These are phyloP conservation scores for Nematolebias whitei DNA, from an alignment of 2,113 vertebrate species.

Conservation along the genomic window DNA sequence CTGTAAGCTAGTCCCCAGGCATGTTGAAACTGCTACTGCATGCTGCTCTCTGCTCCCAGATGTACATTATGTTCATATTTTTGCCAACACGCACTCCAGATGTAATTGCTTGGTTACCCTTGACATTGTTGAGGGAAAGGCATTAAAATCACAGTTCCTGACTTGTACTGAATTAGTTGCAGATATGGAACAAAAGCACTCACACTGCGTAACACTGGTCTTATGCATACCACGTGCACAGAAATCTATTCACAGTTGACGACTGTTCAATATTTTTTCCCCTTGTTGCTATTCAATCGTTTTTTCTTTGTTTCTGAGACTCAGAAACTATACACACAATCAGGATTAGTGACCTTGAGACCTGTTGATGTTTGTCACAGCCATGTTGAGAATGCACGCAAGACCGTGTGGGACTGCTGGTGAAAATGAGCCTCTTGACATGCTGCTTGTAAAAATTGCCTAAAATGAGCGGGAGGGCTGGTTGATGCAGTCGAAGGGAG, in stretches of 20 bases:
- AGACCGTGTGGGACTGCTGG: slow-evolving; percentile 55
- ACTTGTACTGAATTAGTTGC: slow-evolving; percentile 23
- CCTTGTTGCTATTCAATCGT: slow-evolving; percentile 7
- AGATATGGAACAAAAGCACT: background rate
- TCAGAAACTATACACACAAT: slow-evolving; percentile 22
- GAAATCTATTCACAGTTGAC: background rate
- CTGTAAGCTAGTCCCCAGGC: slow-evolving; percentile 57
- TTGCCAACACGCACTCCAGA: slow-evolving; percentile 6
- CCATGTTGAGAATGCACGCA: slow-evolving; percentile 59
- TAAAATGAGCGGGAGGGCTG: slow-evolving; percentile 57
- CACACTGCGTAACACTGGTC: background rate
- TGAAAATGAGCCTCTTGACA: slow-evolving; percentile 49
- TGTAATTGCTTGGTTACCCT: slow-evolving; percentile 28
- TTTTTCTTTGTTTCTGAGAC: slow-evolving; percentile 11
- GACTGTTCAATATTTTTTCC: slow-evolving; percentile 12
- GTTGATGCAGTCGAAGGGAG: slow-evolving; percentile 50
- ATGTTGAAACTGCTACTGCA: slow-evolving; percentile 15
- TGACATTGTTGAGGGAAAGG: slow-evolving; percentile 5
- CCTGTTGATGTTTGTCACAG: slow-evolving; percentile 64
- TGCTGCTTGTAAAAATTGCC: slow-evolving; percentile 58
- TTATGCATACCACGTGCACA: slow-evolving; percentile 3
- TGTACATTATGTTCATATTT: slow-evolving; percentile 25
- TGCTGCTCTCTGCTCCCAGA: slow-evolving; percentile 8
- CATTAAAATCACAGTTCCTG: slow-evolving; percentile 9
- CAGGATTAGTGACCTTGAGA: slow-evolving; percentile 67